Base-by-base conservation (phyloP, 2,888 invertebrate species). In the Tetheella fluctuosa region DNA sequence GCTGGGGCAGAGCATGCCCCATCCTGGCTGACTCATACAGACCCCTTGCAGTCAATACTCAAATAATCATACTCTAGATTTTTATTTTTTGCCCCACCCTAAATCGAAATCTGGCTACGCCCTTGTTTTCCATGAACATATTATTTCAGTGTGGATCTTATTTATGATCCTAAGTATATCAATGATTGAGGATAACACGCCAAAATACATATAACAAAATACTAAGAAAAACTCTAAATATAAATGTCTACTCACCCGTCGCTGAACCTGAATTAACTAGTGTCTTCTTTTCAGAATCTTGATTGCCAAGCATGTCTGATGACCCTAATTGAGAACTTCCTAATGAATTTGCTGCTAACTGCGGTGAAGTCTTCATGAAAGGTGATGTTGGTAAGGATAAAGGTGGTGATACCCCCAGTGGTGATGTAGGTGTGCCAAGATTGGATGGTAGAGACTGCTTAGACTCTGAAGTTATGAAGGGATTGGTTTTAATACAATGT, bases 341-440 rank as follows among this genome's bases (percentile, higher is more conserved):
- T 64, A 84, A 66, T 55, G 85, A 78, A 62, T 85, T 89, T 20
- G 80, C 74, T 3, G 85, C 70, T 15, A 83, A 77, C 66, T 84
- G 83, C 20, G 79, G 74, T 15, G 83, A 71, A 15, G 73, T 77
- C 67, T 86, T 90, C 63, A 75, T 78, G 59, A 86, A 86, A 39
- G 91, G 91, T 10, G 86, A 90, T 0, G 89, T 70, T 0, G 92
- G 91, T 62, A 91, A 74, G 7, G 92, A 91, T 34, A 34, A 13
- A 13, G 34, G 34, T 25, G 91, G 91, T 8, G 91, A 83, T 52
- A 91, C 64, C 57, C 79, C 79, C 48, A 90, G 69, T 8, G 90
- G 91, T 48, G 90, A 90, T 12, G 90, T 89, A 2, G 92, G 89
- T 28, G 90, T 91, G 7, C 86, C 88, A 59, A 91, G 78, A 67